Evolutionary conservation across 2,888 invertebrate genomes (phyloP), one percentile per base, ranked within the genome.

Genomic region (Drosophila atripex): DNA sequence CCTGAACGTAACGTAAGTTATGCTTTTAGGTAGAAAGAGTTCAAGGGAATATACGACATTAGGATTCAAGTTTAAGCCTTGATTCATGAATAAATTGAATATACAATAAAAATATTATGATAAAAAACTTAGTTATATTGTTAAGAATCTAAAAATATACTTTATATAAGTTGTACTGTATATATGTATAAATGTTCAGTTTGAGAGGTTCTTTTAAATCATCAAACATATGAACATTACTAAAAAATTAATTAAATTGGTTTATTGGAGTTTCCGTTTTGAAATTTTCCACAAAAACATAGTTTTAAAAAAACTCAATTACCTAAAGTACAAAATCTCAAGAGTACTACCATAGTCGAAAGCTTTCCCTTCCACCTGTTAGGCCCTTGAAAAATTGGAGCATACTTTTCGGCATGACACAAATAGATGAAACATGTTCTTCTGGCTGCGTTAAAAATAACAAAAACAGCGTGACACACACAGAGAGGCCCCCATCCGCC

Each of bases 361-460:
- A 39, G 23, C 16, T 11, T 28, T 9, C 1, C 1, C n/a, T 60
- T 21, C 49, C 63, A 64, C 63, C 63, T 64, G 63, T 63, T 61
- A 63, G 64, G 51, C 45, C 12, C 45, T 45, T 30, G 18, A 41
- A 30, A 51, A 63, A 45, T 63, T n/a, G 47, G 47, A 38, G 50
- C 45, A 64, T 64, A 64, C 63, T 63, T 64, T 64, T 8, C 16
- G 43, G 63, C 63, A 38, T 45, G 35, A 63, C 28, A 63, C 59
- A 63, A 63, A 63, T 63, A 45, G 63, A 28, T 28, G 49, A 28
- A 38, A 16, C 45, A 28, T 51, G 64, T 63, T 51, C 41, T 43
- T 28, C 32, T 63, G 61, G 41, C 43, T 38, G 63, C 21, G 39
- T 43, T 65, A 66, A 65, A 65, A 65, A 54, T 65, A 65, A 47